Evolutionary conservation across 2,113 vertebrate genomes (phyloP), one percentile per base, ranked within the genome.

Genomic region (Eudyptes chrysolophus): DNA sequence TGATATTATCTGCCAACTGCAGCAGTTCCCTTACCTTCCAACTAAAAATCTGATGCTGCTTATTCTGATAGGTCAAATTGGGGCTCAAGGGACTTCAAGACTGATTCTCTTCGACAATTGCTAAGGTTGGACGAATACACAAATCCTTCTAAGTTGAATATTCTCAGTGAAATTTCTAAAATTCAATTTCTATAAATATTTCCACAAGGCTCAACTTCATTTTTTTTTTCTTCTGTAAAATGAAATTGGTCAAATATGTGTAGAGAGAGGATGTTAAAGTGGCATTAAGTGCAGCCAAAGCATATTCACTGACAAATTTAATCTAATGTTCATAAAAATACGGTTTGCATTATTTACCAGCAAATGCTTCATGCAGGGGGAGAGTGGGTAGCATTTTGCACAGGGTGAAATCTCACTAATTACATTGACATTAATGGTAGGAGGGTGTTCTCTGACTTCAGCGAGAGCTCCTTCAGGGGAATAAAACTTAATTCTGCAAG

Each of bases 31-130:
- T 87, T 85, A 80, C 40, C 30, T 93, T 88, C 78, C 2, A 3
- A 8, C 48, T 79, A 48, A 91, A 92, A 90, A 95, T 71, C 61
- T 68, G 65, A 62, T 76, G 61, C 34, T 91, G 44, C 65, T 81
- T 61, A 58, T 71, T 92, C 72, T 77, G 81, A 57, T 70, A 86
- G 75, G 75, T 79, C 81, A 92, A 94, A 93, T n/a, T n/a, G 66
- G n/a, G 24, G n/a, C 87, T 93, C 91, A 72, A n/a, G 70, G 22
- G 78, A 90, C 42, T 83, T 87, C 60, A 77, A 62, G 60, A 77
- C 82, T 92, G 75, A 97, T 88, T 93, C 38, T 90, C 54, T 90
- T 81, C 71, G 87, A 90, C 84, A 93, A 81, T 52, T 90, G 55
- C 42, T 90, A 77, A 81, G 71, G 87, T 66, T 86, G 72, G 51